phyloP scores from a whole-genome alignment of 1,140 invertebrate species.

The Rhyacophila brunnea region DNA sequence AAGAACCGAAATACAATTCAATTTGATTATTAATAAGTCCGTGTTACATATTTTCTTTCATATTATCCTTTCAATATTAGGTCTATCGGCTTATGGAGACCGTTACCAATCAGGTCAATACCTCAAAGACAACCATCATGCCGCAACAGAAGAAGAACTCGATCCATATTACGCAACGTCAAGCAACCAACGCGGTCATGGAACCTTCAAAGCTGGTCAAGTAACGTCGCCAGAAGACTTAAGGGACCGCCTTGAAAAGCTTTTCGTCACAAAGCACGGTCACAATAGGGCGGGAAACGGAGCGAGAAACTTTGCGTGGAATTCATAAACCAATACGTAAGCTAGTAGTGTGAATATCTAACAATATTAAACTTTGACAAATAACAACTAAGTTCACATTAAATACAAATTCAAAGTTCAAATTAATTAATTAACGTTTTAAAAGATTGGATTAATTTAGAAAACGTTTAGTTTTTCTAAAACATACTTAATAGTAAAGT shows the following conservation, averaged over 20 bases:
- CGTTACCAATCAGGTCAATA: constrained; percentile 27
- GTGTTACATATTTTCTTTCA: too few species aligned
- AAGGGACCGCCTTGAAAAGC: constrained; percentile 46
- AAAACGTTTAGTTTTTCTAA: too few species aligned
- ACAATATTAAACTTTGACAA: too few species aligned
- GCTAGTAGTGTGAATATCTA: too few species aligned
- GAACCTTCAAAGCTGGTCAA: constrained; percentile 32
- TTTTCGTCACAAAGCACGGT: constrained; percentile 48
- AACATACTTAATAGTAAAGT: too few species aligned
- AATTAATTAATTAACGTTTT: too few species aligned
- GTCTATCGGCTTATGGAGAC: constrained; percentile 27
- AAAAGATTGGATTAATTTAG: too few species aligned
- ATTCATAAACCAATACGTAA: constrained; percentile 40
- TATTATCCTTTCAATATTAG: constrained; percentile 12
- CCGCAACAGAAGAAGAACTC: constrained; percentile 5
- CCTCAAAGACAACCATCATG: constrained; percentile 8
- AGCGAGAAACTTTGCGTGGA: constrained; percentile 59
- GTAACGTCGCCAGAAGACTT: constrained; percentile 47
- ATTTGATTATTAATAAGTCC: too few species aligned
- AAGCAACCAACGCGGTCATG: constrained; percentile 1
- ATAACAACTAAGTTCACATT: too few species aligned
- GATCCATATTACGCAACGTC: constrained; percentile 29
- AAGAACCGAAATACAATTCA: neutral
- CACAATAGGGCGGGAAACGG: constrained; percentile 41
- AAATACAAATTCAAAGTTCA: too few species aligned